Percentiles rank a stretch among this genome's conserved stretches.
These are phyloP conservation scores for Petroica traversi DNA, from an alignment of 2,113 vertebrate species.

Conservation along the genomic window DNA sequence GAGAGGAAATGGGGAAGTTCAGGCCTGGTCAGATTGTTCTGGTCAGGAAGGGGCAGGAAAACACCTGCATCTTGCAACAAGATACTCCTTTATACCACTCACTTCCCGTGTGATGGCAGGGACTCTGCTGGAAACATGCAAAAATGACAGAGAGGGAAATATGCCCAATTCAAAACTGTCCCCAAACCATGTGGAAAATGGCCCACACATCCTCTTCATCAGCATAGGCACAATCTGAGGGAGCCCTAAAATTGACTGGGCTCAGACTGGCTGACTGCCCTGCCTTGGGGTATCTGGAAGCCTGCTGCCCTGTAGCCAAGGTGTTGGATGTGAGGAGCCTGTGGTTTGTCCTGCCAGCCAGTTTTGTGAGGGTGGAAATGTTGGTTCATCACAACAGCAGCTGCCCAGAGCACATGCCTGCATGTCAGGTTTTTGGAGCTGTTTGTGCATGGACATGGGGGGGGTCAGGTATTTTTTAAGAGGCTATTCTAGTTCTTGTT, in stretches of 20 bases:
- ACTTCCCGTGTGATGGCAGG: neutral
- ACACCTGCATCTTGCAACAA: neutral
- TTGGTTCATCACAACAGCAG: neutral
- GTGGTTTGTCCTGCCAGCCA: neutral
- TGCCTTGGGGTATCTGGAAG: neutral
- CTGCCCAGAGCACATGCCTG: neutral
- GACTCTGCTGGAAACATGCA: neutral
- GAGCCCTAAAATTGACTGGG: neutral
- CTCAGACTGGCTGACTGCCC: neutral
- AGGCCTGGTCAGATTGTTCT: neutral
- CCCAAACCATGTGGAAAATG: accelerated
- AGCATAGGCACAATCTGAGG: accelerated
- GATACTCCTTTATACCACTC: neutral
- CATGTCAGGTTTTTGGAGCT: neutral
- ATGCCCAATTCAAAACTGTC: neutral
- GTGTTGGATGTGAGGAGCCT: neutral
- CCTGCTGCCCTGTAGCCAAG: neutral
- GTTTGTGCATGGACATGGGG: neutral
- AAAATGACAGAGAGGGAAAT: neutral
- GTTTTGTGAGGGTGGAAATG: neutral
- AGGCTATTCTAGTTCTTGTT: neutral
- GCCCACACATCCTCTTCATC: neutral
- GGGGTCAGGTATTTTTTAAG: neutral
- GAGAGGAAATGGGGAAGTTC: neutral
- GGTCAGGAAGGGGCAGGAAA: neutral